Evolutionary conservation across 2,888 invertebrate species (phyloP).

Genomic region (Celastrina argiolus): DNA sequence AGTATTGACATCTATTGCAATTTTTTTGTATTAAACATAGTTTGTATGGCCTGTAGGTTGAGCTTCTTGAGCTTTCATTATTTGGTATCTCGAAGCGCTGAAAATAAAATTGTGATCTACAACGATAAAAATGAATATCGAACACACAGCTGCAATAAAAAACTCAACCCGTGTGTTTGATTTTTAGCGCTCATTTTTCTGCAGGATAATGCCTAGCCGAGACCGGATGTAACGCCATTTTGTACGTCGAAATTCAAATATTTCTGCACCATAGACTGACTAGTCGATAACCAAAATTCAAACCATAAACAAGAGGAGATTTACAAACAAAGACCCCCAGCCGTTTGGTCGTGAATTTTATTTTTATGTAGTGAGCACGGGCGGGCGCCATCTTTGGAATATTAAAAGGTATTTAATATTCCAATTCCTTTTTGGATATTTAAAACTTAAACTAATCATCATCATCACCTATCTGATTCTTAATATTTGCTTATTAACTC

Average conservation of each 20-base stretch:
- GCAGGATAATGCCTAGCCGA: too few species aligned
- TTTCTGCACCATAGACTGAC: neutral
- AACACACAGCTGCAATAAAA: too few species aligned
- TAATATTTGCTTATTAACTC: neutral
- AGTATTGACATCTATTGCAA: too few species aligned
- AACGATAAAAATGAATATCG: too few species aligned
- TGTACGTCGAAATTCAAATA: neutral
- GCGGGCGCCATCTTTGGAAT: constrained; percentile 35
- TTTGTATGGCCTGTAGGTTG: too few species aligned
- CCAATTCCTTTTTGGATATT: constrained; percentile 20
- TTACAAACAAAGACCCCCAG: constrained; percentile 40
- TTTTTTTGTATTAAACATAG: too few species aligned
- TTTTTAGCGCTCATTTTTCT: too few species aligned
- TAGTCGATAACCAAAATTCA: constrained; percentile 23
- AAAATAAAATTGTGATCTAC: too few species aligned
- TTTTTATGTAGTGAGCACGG: constrained; percentile 39
- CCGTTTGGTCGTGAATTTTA: constrained; percentile 41
- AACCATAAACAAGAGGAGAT: neutral
- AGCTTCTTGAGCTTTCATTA: too few species aligned
- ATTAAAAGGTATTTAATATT: constrained; percentile 40
- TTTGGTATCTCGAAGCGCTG: too few species aligned
- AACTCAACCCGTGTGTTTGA: too few species aligned
- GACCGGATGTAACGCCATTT: too few species aligned
- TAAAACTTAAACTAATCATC: neutral
- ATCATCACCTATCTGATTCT: neutral